Conservation (phyloP, 2,888 invertebrate species). For the Plagiodera versicolora region DNA sequence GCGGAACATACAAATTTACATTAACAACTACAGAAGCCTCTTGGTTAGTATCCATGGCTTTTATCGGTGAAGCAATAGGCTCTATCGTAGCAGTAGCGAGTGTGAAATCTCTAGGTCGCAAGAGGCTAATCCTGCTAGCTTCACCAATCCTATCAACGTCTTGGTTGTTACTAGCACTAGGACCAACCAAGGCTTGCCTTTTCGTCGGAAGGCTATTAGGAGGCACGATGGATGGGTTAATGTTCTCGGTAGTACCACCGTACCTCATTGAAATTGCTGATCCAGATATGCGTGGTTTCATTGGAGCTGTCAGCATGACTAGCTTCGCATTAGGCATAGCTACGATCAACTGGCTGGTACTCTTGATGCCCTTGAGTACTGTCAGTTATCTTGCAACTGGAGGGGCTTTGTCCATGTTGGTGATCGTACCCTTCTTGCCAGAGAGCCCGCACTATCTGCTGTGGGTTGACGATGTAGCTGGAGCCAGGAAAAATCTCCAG, state of each 20-base stretch:
- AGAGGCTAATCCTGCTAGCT: slow-evolving; percentile 63
- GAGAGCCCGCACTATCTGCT: slow-evolving; percentile 61
- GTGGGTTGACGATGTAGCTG: slow-evolving; percentile 51
- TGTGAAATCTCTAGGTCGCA: slow-evolving; percentile 68
- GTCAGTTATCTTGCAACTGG: slow-evolving; percentile 57
- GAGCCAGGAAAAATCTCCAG: slow-evolving; percentile 56
- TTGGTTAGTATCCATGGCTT: slow-evolving; percentile 67
- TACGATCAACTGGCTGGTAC: slow-evolving; percentile 56
- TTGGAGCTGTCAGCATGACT: slow-evolving; percentile 62
- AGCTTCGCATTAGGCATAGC: slow-evolving; percentile 60
- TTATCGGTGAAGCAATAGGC: slow-evolving; percentile 66
- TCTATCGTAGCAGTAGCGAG: slow-evolving; percentile 65
- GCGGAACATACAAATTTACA: slow-evolving; percentile 57
- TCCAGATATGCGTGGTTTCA: slow-evolving; percentile 59
- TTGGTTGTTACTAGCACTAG: slow-evolving; percentile 65
- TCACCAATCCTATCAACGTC: slow-evolving; percentile 64
- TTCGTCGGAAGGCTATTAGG: slow-evolving; percentile 61
- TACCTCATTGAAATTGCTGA: slow-evolving; percentile 64
- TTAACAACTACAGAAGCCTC: slow-evolving; percentile 59
- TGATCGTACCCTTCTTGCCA: slow-evolving; percentile 58
- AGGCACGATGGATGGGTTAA: slow-evolving; percentile 54
- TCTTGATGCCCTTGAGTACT: slow-evolving; percentile 55
- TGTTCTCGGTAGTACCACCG: slow-evolving; percentile 57
- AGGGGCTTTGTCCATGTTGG: slow-evolving; percentile 55
- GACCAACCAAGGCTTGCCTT: slow-evolving; percentile 59